These are phyloP conservation scores for Bucorvus abyssinicus DNA, from an alignment of 2,797 vertebrate species.

Conservation along the genomic window DNA sequence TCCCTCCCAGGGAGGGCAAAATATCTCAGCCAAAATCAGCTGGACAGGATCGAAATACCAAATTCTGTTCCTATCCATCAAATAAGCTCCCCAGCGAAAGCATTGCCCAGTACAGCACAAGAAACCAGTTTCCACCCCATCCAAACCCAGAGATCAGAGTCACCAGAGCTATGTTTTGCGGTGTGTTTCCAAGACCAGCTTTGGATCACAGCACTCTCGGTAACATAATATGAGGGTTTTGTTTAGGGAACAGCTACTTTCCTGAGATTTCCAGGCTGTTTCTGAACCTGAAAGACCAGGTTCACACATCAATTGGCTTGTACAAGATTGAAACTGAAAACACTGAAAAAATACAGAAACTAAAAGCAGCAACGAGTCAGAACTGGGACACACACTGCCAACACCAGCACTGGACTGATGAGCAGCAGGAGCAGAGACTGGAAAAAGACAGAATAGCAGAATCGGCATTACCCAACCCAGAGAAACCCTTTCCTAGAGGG, in stretches of 20 bases:
- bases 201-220: neutral
- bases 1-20: constrained; percentile 15
- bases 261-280: neutral
- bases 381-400: rapidly evolving
- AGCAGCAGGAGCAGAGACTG: neutral
- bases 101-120: neutral
- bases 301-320: neutral
- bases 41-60: neutral
- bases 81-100: neutral
- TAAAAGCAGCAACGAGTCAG: neutral
- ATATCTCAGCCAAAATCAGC: neutral
- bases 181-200: neutral
- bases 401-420: rapidly evolving
- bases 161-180: neutral
- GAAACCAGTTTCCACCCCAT: neutral
- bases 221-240: neutral
- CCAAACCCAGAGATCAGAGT: neutral
- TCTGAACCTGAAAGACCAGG: neutral
- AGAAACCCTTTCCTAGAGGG: neutral
- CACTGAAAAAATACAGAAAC: neutral
- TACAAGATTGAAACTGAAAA: neutral
- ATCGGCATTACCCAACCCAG: neutral
- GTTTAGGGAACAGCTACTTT: neutral
- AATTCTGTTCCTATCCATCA: neutral
- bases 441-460: neutral